Conservation (phyloP, 2,888 invertebrate genomes). For the Noctua comes region DNA sequence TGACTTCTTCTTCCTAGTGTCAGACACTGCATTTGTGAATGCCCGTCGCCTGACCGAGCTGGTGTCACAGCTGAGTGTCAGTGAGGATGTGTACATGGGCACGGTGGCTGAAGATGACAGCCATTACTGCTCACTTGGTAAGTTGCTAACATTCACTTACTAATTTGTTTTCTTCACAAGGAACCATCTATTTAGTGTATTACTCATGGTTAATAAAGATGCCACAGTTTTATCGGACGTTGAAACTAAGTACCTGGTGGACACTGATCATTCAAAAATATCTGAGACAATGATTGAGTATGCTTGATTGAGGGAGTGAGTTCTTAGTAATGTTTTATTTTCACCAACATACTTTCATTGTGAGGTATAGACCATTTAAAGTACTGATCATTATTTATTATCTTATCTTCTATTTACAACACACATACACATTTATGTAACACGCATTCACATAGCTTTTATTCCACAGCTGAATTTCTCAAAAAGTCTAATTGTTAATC, state of each 20-base stretch:
- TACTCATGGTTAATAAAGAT: background rate
- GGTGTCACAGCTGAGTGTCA: constrained; percentile 94
- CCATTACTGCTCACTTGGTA: constrained; percentile 93
- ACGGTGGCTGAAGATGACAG: constrained; percentile 90
- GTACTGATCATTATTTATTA: too few relatives aligned
- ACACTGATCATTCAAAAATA: background rate
- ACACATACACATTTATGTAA: too few relatives aligned
- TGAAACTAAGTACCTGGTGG: background rate
- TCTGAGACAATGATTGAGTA: background rate
- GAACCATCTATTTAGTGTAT: background rate
- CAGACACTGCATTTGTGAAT: constrained; percentile 96
- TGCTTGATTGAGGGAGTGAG: too few relatives aligned
- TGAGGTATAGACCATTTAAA: background rate
- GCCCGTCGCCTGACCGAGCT: constrained; percentile 93
- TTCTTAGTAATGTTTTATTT: background rate
- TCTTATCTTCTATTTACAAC: background rate
- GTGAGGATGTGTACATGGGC: constrained; percentile 96
- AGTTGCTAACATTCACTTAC: constrained; percentile 48
- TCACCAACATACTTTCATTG: background rate
- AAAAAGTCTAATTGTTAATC: too few relatives aligned
- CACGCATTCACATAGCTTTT: too few relatives aligned
- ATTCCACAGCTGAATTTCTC: too few relatives aligned
- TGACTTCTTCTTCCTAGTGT: constrained; percentile 97
- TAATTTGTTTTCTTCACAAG: background rate
- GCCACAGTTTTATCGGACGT: background rate